Percentiles rank a stretch among this genome's conserved stretches.
These are phyloP conservation scores for Lasioglossum figueresi DNA, from an alignment of 2,888 invertebrate genomes.

Conservation along the genomic window DNA sequence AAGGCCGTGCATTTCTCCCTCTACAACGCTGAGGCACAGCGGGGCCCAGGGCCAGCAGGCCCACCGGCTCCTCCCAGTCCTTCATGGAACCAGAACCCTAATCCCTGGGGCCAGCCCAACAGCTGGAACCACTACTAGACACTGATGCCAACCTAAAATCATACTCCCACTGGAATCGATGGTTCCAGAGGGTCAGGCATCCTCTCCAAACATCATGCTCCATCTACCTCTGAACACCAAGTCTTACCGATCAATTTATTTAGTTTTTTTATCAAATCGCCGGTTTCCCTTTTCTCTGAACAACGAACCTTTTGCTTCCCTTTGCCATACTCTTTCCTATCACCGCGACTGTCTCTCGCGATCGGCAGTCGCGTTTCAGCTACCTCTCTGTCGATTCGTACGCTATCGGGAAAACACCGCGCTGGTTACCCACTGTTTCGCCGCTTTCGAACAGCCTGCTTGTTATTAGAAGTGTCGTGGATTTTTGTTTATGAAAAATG, in stretches of 20 bases:
- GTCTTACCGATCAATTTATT: constrained; percentile 28
- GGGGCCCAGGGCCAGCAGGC: constrained; percentile 71
- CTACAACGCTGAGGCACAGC: constrained; percentile 77
- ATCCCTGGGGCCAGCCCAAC: constrained; percentile 62
- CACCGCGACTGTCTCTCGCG: not conserved
- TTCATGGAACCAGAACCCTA: constrained; percentile 61
- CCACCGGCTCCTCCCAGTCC: constrained; percentile 65
- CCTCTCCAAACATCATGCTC: constrained; percentile 2
- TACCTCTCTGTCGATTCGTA: constrained; percentile 34
- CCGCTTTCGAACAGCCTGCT: not conserved
- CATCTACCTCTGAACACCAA: constrained; percentile 60
- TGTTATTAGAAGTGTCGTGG: not conserved
- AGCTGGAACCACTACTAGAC: constrained; percentile 67
- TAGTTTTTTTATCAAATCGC: not conserved
- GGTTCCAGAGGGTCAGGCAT: constrained; percentile 1
- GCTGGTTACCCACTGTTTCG: not conserved
- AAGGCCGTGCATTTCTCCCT: constrained; percentile 82
- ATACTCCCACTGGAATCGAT: constrained; percentile 21
- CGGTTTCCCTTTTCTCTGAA: not conserved
- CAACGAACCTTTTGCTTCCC: not conserved
- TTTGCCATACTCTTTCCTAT: not conserved
- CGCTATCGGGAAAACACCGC: not conserved
- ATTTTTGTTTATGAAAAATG: not conserved
- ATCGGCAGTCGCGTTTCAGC: constrained; percentile 25
- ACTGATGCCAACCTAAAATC: not conserved